A percentile compares a stretch with the other conserved stretches of the same genome.
Conservation (phyloP, 2,888 invertebrate species). For the Polydrusus pterygomalis region DNA sequence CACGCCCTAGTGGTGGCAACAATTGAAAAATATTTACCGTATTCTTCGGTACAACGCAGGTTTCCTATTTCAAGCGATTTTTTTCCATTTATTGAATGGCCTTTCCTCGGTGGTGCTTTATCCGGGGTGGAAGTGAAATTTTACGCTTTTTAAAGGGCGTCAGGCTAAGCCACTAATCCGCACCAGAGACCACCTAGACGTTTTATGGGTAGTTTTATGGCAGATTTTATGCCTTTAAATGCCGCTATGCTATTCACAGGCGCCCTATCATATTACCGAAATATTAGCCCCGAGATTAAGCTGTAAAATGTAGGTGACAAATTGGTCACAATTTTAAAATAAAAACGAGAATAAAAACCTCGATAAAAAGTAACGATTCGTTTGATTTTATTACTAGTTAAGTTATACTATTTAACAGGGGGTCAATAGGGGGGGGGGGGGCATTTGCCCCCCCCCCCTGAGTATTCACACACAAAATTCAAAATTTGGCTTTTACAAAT, state of each 20-base stretch:
- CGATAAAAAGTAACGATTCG: background rate
- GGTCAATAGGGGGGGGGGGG: too few relatives aligned
- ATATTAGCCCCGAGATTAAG: constrained; percentile 47
- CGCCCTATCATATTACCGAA: constrained; percentile 53
- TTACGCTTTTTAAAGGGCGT: constrained; percentile 34
- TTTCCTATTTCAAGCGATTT: constrained; percentile 25
- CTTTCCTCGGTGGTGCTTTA: constrained; percentile 21
- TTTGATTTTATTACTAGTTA: background rate
- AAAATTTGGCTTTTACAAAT: too few relatives aligned
- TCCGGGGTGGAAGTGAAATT: constrained; percentile 33
- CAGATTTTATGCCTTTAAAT: constrained; percentile 46
- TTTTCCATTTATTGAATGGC: constrained; percentile 29
- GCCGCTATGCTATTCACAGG: constrained; percentile 35
- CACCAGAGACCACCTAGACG: constrained; percentile 51
- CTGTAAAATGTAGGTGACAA: constrained; percentile 41
- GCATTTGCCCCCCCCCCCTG: too few relatives aligned
- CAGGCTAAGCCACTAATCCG: constrained; percentile 44
- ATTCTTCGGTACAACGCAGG: constrained; percentile 33
- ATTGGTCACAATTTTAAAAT: constrained; percentile 31
- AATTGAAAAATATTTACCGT: constrained; percentile 48
- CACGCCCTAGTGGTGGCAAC: constrained; percentile 47
- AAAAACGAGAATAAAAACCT: background rate
- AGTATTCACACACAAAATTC: too few relatives aligned
- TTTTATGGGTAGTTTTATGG: constrained; percentile 53
- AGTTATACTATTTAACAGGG: too few relatives aligned